These are phyloP conservation scores for Agrilus planipennis DNA, from an alignment of 1,140 invertebrate species.

Conservation along the genomic window DNA sequence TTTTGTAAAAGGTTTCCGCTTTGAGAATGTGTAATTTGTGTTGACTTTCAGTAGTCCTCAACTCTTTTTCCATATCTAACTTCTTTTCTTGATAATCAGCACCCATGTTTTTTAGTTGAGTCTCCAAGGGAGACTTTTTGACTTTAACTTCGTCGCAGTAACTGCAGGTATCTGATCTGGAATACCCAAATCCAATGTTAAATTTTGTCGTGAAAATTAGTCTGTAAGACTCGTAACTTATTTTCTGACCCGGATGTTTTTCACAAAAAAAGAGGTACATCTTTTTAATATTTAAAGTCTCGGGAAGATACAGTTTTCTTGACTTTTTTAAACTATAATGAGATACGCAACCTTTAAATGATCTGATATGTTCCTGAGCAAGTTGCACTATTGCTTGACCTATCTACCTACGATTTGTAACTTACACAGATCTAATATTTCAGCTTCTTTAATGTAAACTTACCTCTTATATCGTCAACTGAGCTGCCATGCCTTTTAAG, in stretches of 20 bases:
- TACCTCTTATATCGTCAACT: slow-evolving; percentile 3
- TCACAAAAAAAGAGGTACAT: neutral
- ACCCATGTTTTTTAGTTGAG: neutral
- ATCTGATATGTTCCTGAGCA: slow-evolving; percentile 3
- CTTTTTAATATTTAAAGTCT: slow-evolving; percentile 8
- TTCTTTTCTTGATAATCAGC: neutral
- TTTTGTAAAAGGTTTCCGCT: slow-evolving; percentile 1
- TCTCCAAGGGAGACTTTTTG: neutral
- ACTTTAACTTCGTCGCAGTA: neutral
- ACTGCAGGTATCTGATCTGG: slow-evolving; percentile 3
- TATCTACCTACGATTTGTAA: slow-evolving; percentile 9
- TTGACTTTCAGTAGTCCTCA: neutral
- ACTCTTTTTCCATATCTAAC: neutral
- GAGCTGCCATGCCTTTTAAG: neutral
- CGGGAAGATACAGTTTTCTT: slow-evolving; percentile 8
- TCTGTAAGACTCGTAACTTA: slow-evolving; percentile 4
- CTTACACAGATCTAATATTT: no score
- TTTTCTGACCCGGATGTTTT: slow-evolving; percentile 4
- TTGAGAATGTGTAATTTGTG: slow-evolving; percentile 1
- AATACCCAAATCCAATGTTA: slow-evolving; percentile 4
- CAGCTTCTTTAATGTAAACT: no score
- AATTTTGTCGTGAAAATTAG: slow-evolving; percentile 1
- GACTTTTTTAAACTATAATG: slow-evolving; percentile 7
- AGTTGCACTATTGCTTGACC: neutral
- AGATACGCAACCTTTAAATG: slow-evolving; percentile 6